A percentile compares a stretch with the other conserved stretches of the same genome.
phyloP scores from a whole-genome alignment of 2,797 vertebrate genomes.

The Pseudotriccus pelzelni region DNA sequence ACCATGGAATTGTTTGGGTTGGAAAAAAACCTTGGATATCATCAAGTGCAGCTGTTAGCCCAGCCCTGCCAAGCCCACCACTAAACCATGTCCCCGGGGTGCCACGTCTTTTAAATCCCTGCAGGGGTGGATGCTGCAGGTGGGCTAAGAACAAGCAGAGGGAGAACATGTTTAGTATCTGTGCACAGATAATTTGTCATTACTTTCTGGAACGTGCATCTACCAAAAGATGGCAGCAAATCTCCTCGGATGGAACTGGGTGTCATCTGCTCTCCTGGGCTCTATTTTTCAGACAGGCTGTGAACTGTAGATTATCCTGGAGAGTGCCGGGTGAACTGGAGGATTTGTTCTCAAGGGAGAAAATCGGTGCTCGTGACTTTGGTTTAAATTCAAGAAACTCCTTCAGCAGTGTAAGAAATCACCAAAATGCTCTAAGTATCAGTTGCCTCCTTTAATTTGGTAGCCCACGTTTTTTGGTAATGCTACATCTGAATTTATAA shows the following conservation, averaged over 20 bases:
- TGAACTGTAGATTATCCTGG: not conserved
- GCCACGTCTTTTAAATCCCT: not conserved
- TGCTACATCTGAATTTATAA: not conserved
- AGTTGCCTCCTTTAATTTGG: not conserved
- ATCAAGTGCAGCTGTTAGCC: not conserved
- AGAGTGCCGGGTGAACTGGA: not conserved
- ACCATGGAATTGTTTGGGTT: not conserved
- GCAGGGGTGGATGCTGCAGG: not conserved
- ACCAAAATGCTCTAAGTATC: not conserved
- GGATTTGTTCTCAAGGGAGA: not conserved
- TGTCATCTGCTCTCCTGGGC: not conserved
- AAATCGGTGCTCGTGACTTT: not conserved
- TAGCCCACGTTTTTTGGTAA: not conserved
- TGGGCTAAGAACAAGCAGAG: not conserved
- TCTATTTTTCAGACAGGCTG: not conserved
- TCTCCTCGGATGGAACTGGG: not conserved
- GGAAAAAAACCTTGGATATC: not conserved
- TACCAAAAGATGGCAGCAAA: constrained; percentile 70
- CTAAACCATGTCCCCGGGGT: not conserved
- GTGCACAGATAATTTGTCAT: not conserved
- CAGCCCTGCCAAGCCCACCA: not conserved
- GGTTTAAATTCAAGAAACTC: not conserved
- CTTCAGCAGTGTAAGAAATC: not conserved
- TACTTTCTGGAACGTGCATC: not conserved
- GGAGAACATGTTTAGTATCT: not conserved